These are phyloP conservation scores for Lasioglossum albipes DNA, from an alignment of 1,140 invertebrate genomes.

Conservation along the genomic window DNA sequence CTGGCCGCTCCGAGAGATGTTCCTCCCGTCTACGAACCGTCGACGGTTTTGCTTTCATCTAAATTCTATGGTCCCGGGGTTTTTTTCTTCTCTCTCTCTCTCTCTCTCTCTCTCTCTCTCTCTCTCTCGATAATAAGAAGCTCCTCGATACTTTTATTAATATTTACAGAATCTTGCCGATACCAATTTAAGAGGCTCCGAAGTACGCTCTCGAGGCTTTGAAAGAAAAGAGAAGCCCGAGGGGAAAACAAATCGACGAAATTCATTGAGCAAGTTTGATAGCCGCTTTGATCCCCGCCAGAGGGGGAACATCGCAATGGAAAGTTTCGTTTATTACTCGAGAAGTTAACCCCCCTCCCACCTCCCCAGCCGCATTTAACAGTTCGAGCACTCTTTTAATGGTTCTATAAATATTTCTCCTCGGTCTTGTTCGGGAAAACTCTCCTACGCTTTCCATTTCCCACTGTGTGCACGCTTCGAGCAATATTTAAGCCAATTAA, in stretches of 20 bases:
- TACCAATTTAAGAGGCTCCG: slow-evolving; percentile 7
- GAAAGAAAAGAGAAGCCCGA: slow-evolving; percentile 13
- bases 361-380: neutral
- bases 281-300: slow-evolving; percentile 15
- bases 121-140: neutral
- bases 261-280: slow-evolving; percentile 57
- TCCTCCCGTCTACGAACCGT: neutral
- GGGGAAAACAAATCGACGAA: slow-evolving; percentile 34
- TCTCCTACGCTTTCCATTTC: neutral
- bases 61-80: neutral
- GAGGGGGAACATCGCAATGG: slow-evolving; percentile 56
- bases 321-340: slow-evolving; percentile 48
- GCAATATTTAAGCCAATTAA: no score
- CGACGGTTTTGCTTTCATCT: neutral
- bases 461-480: no score
- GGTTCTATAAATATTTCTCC: neutral
- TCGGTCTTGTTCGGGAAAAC: neutral
- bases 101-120: no score
- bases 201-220: neutral
- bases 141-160: slow-evolving; percentile 7
- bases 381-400: neutral
- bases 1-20: neutral
- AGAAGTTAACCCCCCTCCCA: neutral
- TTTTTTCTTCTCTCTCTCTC: no score
- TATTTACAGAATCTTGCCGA: slow-evolving; percentile 4